Evolutionary conservation across 2,113 vertebrate genomes (phyloP).

Genomic region (Malurus cyaneus): DNA sequence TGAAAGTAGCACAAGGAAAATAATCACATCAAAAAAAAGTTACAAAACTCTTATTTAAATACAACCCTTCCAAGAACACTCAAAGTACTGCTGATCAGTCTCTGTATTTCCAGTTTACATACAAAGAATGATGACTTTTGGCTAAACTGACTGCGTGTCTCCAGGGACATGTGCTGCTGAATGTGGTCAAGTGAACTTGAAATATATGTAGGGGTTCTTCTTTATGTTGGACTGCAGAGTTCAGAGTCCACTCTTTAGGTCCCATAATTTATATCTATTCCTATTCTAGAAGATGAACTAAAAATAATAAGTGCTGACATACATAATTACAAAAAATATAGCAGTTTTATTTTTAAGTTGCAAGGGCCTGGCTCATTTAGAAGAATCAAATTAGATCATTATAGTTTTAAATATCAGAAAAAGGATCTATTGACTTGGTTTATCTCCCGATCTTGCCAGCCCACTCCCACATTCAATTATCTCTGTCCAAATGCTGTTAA

Average conservation of each 20-base stretch:
- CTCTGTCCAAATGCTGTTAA: background rate
- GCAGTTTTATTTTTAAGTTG: background rate
- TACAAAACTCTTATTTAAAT: background rate
- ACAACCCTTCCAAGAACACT: background rate
- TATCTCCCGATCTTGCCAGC: background rate
- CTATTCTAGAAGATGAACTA: background rate
- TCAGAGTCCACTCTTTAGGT: background rate
- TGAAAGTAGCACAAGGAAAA: background rate
- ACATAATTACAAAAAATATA: background rate
- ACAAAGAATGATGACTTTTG: constrained; percentile 8
- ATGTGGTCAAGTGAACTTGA: constrained; percentile 26
- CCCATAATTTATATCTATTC: background rate
- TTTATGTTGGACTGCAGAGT: background rate
- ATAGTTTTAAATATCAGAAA: background rate
- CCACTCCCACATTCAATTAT: background rate
- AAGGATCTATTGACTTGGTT: background rate
- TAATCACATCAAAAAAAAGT: background rate
- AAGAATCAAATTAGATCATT: background rate
- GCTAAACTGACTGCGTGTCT: background rate
- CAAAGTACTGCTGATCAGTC: background rate
- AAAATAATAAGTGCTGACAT: constrained; percentile 10
- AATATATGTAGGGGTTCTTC: background rate
- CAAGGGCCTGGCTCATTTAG: background rate
- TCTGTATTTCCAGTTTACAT: background rate
- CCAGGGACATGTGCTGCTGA: background rate